Evolutionary conservation across 2,888 invertebrate genomes (phyloP), one percentile per base, ranked within the genome.

Genomic region (Disparrhopalites patrizii): DNA sequence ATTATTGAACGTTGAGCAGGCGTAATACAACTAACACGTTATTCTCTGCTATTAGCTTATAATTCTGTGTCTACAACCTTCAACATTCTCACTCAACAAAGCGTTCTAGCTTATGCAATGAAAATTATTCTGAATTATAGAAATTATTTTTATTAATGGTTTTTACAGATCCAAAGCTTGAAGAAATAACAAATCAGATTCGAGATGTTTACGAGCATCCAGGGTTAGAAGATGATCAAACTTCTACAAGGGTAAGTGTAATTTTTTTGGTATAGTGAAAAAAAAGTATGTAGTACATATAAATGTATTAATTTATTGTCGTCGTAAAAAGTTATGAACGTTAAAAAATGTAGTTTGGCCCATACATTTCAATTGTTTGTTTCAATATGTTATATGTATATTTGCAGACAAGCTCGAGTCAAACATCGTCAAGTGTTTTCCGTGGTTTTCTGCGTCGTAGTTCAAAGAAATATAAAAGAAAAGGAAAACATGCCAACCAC

Each of bases 341-440:
- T 28, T 47, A 4, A 8, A 18, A 20, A 50, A 61, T 61, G 27
- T 40, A 27, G 23, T 7, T 38, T 38, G 33, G 23, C 25, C 20
- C 31, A 7, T 30, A 20, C 4, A 55, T 4, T 52, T 36, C 20
- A 25, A 30, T 27, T 27, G 13, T 20, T 38, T 18, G 27, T n/a
- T 56, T 40, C 4, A 4, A 20, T 31, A 52, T n/a, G n/a, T 23
- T 38, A 28, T 61, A 52, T 40, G 66, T 54, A 69, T 69, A 65
- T 70, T 77, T 79, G 38, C 73, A 86, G 85, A 86, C 86, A 79
- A 85, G 86, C 69, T 89, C 88, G 1, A 88, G 88, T 77, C 83
- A 86, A 74, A 87, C 88, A 2, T 86, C 87, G 2, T 86, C 87
- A 2, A 84, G 85, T 50, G 33, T 33, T 25, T 61, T 61, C 63